Percentiles rank a stretch among this genome's conserved stretches.
Conservation (phyloP, 1,140 invertebrate species). For the Nebria ingens region DNA sequence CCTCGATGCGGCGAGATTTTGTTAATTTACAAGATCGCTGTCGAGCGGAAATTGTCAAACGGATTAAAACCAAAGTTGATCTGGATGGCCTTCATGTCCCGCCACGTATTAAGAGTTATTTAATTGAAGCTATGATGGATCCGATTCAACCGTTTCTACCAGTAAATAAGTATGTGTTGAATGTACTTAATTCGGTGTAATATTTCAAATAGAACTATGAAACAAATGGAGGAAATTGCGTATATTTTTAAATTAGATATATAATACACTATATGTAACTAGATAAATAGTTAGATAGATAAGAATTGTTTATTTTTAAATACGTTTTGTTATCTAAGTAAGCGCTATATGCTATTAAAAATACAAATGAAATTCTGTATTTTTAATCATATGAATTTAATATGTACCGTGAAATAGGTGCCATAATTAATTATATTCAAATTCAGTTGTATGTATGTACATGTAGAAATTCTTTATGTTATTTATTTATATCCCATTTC, state of each 20-base stretch:
- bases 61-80: constrained; percentile 32
- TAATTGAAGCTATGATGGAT: constrained; percentile 35
- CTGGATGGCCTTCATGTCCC: constrained; percentile 40
- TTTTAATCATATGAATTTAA: neutral
- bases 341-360: neutral
- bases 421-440: neutral
- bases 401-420: neutral
- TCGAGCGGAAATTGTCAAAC: constrained; percentile 42
- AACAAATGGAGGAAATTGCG: no score
- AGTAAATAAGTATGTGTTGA: constrained; percentile 15
- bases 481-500: neutral
- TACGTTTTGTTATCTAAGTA: neutral
- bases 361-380: neutral
- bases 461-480: neutral
- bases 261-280: no score
- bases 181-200: neutral
- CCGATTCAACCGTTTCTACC: constrained; percentile 22
- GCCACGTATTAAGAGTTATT: constrained; percentile 36
- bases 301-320: constrained; percentile 1
- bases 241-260: neutral
- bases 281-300: no score
- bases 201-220: neutral
- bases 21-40: constrained; percentile 55
- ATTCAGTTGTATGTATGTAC: no score
- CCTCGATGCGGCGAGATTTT: constrained; percentile 46